A percentile compares a stretch with the other conserved stretches of the same genome.
These are phyloP conservation scores for Eumaeus atala DNA, from an alignment of 1,140 invertebrate species.

Conservation along the genomic window DNA sequence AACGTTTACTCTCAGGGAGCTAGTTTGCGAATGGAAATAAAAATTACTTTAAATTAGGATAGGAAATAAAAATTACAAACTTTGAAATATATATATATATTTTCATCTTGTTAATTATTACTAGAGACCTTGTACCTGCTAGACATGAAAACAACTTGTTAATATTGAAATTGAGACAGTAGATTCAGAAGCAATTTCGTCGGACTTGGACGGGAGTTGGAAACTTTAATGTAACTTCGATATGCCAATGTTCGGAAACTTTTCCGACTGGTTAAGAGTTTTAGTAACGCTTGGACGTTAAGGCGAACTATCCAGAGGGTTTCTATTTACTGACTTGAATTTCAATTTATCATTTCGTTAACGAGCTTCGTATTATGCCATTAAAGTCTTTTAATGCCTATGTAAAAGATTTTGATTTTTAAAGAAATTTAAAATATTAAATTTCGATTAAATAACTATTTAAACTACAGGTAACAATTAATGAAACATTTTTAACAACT, in stretches of 20 bases:
- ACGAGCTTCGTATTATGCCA: too few species aligned
- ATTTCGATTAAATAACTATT: too few species aligned
- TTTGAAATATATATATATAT: too few species aligned
- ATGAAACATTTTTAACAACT: too few species aligned
- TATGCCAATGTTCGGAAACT: conserved; percentile 22
- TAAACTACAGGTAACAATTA: too few species aligned
- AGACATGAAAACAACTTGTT: conserved; percentile 9
- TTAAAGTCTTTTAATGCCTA: too few species aligned
- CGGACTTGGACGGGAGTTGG: neutral
- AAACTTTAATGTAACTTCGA: conserved; percentile 21
- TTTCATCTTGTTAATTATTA: conserved; percentile 2
- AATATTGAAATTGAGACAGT: conserved; percentile 11
- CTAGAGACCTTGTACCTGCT: neutral
- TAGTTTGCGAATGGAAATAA: too few species aligned
- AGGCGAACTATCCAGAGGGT: neutral
- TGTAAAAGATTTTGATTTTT: too few species aligned
- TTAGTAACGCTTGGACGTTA: conserved; percentile 2
- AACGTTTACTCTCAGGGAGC: too few species aligned
- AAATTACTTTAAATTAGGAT: too few species aligned
- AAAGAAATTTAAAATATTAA: too few species aligned
- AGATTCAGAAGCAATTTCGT: conserved; percentile 10
- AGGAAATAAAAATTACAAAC: too few species aligned
- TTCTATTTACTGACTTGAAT: neutral
- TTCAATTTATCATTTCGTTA: conserved; percentile 1
- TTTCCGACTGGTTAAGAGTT: conserved; percentile 20